Percentiles rank a stretch among this genome's conserved stretches.
These are phyloP conservation scores for Crotalus helleri DNA, from an alignment of 2,113 vertebrate genomes.

Conservation along the genomic window DNA sequence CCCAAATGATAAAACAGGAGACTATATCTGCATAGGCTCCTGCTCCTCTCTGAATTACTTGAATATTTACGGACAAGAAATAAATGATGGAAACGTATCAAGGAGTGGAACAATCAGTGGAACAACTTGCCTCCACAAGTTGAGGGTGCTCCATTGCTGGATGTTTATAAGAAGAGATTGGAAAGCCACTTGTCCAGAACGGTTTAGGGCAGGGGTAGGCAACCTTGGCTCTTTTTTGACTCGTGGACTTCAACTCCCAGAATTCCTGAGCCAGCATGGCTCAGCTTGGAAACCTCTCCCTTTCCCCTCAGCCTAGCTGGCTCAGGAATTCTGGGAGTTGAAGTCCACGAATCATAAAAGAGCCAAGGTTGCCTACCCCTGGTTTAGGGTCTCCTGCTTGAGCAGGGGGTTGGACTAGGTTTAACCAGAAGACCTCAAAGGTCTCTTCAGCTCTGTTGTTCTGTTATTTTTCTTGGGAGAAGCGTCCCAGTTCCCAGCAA, in stretches of 20 bases:
- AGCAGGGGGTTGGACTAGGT: neutral
- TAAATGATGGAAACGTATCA: neutral
- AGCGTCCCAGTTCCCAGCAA: neutral
- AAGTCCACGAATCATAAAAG: too few species aligned
- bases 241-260: too few species aligned
- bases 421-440: neutral
- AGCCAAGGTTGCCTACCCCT: too few species aligned
- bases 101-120: neutral
- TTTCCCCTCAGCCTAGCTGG: too few species aligned
- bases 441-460: neutral
- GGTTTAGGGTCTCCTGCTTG: neutral
- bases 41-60: neutral
- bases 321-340: too few species aligned
- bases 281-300: too few species aligned
- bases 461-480: neutral
- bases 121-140: neutral
- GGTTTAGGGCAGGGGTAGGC: neutral
- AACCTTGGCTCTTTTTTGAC: too few species aligned
- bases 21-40: neutral
- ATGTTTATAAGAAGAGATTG: neutral
- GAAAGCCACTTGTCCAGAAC: neutral
- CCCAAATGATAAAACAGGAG: neutral
- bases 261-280: too few species aligned
- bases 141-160: neutral
- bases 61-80: neutral